Evolutionary conservation across 2,113 vertebrate genomes (phyloP), one percentile per base, ranked within the genome.

Genomic region (Neogobius melanostomus): DNA sequence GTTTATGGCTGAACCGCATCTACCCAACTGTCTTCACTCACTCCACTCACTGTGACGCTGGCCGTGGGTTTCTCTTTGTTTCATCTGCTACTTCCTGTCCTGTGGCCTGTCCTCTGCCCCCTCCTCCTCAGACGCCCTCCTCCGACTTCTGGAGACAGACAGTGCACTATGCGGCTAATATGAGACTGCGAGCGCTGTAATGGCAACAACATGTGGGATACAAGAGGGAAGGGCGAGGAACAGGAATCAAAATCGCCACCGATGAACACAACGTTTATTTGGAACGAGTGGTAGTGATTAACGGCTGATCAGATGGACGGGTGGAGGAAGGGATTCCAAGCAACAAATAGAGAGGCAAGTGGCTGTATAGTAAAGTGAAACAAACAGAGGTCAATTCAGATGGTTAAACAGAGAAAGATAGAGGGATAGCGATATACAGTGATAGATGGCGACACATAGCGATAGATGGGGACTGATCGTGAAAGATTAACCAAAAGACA

Each of bases 1-100:
- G 2, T 86, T 90, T 79, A 87, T 85, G 68, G 60, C 79, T 68
- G 75, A 80, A 82, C 82, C 74, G 74, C 82, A 82, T 80, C 69
- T 83, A 79, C 71, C 79, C 73, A 76, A 72, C 74, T 72, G 77
- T 77, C 76, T 84, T 74, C 76, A 77, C 81, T 74, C 75, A 74
- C 79, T 49, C 64, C 73, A 67, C 28, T 82, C 73, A 67, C 28
- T 82, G 65, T 69, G 56, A 60, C 48, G 76, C 65, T 45, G 28
- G 62, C 54, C 59, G 11, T 21, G 21, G 72, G 14, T 61, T 45
- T 64, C 57, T 68, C 71, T 76, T 68, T 69, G 47, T 77, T 42
- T 82, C 66, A 56, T 65, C 45, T 64, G 48, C 60, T 68, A 17
- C 62, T 81, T 77, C 72, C 76, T 69, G 60, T 50, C 64, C 52